These are phyloP conservation scores for Reticulitermes speratus DNA, from an alignment of 1,140 invertebrate genomes.

Conservation along the genomic window DNA sequence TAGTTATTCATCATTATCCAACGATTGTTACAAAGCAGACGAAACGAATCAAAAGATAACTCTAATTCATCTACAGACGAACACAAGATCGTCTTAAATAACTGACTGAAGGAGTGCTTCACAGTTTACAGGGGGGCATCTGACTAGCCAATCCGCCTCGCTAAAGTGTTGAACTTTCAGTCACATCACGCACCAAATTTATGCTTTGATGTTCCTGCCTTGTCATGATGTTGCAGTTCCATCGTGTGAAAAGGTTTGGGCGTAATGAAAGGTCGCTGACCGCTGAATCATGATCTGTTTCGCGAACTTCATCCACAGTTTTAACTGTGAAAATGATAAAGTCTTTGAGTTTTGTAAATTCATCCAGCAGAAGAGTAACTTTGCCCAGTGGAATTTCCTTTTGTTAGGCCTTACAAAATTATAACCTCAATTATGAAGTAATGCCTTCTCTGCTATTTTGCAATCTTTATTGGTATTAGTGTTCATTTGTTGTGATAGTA, in stretches of 20 bases:
- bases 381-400: not conserved
- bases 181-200: conserved; percentile 9
- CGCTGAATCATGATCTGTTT: not conserved
- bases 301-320: not conserved
- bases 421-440: too few relatives aligned
- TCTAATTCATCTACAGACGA: not conserved
- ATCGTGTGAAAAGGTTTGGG: conserved; percentile 6
- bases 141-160: not conserved
- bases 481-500: too few relatives aligned
- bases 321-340: not conserved
- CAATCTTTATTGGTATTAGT: too few relatives aligned
- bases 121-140: not conserved
- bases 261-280: not conserved
- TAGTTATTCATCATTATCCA: not conserved
- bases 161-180: conserved; percentile 5
- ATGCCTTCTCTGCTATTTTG: too few relatives aligned
- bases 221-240: conserved; percentile 9
- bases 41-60: not conserved
- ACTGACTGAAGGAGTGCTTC: not conserved
- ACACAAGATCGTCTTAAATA: not conserved
- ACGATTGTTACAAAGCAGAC: not conserved
- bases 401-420: not conserved
- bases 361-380: too few relatives aligned
- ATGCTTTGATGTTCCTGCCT: conserved; percentile 15
- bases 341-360: too few relatives aligned